Base-by-base conservation (phyloP, 1,140 invertebrate species). In the Penaeus vannamei region DNA sequence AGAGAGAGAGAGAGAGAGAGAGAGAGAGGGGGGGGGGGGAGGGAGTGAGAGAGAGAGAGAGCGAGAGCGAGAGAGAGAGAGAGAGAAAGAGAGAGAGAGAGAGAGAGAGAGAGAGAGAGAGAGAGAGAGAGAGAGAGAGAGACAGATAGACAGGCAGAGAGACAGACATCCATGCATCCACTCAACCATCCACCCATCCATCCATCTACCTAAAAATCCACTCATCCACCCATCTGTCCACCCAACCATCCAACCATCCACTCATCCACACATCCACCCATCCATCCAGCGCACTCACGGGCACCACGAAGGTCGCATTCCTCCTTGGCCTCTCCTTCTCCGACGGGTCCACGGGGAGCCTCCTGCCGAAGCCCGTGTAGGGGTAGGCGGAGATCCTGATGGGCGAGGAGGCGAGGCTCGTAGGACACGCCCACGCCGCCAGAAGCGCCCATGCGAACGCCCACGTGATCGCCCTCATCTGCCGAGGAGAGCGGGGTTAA, bases 321-420 rank as follows among this genome's bases (percentile, higher is more conserved):
- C 85, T 14, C 7, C 77, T 32, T 0, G 76, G 85, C 10, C 85
- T 19, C 17, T 76, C 8, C 17, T 76, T 80, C 32, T 19, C 14
- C 22, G 76, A 64, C 10, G 80, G 64, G n/a, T 26, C 22, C 12
- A 72, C 29, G 53, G 69, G 36, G 26, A 62, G 26, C 53, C 19
- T 62, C 59, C 46, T 79, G 72, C 72, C 72, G 32, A 22, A 86
- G 76, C 59, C 29, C 29, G 60, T 22, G 22, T 53, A 80, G 0
- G 69, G 69, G 61, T 86, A 86, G 23, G 62, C 76, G 60, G 85
- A 80, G 76, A 86, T 86, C 77, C 85, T 86, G 77, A 86, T 86
- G 42, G 77, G 77, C 23, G 76, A 81, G 29, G 85, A 62, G 81
- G 42, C 66, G 1, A 10, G 10, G 69, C 36, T 59, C 32, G 69